phyloP scores from a whole-genome alignment of 35 echinoderm and acorn worm species.

The Eucidaris tribuloides region DNA sequence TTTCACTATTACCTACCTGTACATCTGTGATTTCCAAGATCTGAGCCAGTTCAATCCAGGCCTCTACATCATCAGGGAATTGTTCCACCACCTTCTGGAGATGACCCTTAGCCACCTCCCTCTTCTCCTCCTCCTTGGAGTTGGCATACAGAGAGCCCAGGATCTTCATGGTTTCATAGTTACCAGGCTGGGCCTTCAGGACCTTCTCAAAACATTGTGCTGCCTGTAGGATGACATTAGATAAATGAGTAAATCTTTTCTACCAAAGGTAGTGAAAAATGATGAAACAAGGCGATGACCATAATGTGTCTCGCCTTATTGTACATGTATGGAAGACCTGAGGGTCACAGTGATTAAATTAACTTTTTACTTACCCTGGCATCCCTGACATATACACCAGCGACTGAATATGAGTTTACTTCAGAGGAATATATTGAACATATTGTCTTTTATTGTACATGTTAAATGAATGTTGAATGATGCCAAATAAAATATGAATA shows the following conservation, averaged over 20 bases:
- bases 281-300: too few species aligned
- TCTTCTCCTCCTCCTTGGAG: constrained; percentile 75
- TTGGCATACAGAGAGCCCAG: constrained; percentile 88
- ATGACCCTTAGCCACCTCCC: constrained; percentile 79
- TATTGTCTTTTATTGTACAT: too few species aligned
- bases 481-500: too few species aligned
- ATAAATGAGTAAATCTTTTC: neutral
- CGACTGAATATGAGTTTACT: too few species aligned
- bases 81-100: constrained; percentile 98
- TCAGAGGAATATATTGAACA: too few species aligned
- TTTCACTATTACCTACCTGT: constrained; percentile 68
- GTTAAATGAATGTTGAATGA: too few species aligned
- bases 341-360: too few species aligned
- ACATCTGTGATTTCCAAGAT: constrained; percentile 92
- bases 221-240: constrained; percentile 26
- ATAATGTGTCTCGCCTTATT: too few species aligned
- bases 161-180: constrained; percentile 99
- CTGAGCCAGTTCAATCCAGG: constrained; percentile 98
- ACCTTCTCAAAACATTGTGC: constrained; percentile 99
- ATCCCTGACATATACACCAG: too few species aligned
- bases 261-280: too few species aligned
- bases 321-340: too few species aligned
- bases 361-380: too few species aligned
- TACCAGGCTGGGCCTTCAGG: constrained; percentile 88
- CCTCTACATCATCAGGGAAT: constrained; percentile 98